Evolutionary conservation across 2,113 vertebrate genomes (phyloP).

Genomic region (Albula glossodonta): DNA sequence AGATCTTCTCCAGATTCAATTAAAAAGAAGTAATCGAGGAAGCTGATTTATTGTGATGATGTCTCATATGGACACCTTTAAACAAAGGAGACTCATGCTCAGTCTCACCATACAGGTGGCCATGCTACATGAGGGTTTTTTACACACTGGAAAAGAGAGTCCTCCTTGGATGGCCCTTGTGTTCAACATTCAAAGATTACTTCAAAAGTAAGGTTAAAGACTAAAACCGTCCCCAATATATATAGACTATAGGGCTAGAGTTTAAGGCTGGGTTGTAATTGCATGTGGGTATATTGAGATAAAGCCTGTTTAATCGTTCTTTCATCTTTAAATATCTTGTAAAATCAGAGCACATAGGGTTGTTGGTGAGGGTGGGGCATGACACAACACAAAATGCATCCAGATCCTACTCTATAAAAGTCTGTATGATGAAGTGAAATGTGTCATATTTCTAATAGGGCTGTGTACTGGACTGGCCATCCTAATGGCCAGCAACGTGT

Average conservation of each 20-base stretch:
- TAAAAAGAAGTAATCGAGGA: neutral
- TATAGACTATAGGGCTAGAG: no score
- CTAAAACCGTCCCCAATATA: no score
- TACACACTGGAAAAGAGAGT: neutral
- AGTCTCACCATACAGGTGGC: neutral
- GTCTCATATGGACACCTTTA: neutral
- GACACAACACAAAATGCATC: no score
- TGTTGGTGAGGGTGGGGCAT: no score
- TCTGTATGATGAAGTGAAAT: neutral
- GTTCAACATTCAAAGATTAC: neutral
- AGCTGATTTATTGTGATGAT: neutral
- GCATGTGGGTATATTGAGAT: no score
- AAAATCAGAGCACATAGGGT: no score
- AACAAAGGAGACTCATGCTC: neutral
- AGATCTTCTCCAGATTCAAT: constrained; percentile 14
- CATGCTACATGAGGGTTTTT: neutral
- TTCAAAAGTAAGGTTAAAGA: neutral
- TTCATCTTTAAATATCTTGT: no score
- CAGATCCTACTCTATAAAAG: neutral
- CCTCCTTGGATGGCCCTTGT: neutral
- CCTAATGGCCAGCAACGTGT: no score
- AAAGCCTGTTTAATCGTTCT: no score
- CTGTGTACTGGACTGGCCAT: no score
- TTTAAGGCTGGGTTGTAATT: no score
- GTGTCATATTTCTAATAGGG: neutral